Base-by-base conservation (phyloP, 2,113 vertebrate species). In the Cariama cristata region DNA sequence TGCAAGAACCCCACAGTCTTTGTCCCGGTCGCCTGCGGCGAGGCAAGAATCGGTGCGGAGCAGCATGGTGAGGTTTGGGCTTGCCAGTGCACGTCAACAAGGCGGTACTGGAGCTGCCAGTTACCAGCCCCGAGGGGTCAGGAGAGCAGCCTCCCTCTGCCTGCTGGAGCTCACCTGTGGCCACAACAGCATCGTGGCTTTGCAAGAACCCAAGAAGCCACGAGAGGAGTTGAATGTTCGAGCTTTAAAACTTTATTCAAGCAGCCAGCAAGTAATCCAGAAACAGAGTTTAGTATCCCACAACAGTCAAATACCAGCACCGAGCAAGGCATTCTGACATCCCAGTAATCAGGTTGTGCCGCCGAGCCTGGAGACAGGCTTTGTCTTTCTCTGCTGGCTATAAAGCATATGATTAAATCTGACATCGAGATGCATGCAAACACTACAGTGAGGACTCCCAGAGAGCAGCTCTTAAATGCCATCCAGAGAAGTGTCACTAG, bases 171-270 rank as follows among this genome's bases (percentile, higher is more conserved):
- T 68, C 79, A 18, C 32, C 27, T 5, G 0, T 1, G 2, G 17
- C 49, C 50, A 13, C 45, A 49, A 49, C 13, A 59, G 33, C 28
- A 66, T 4, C 2, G 0, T 0, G 2, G 58, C 71, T 88, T 68
- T 52, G 13, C 67, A 96, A 91, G 66, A 95, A 97, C 8, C 12
- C 67, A 97, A 91, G 66, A 95, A 97, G 8, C 12, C 60, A 94
- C 4, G 0, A 40, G 9, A 90, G 6, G 17, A 77, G 15, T 2
- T 3, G 20, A 67, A 83, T 68, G 66, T 93, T 95, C 38, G 95
- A 96, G 91, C 91, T 95, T 93, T 94, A 75, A 75, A 73, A 79
- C 84, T 97, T 98, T 97, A 98, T 98, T 98, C 40, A 86, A 91
- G 87, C 92, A 94, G 90, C 73, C 66, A 95, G 64, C 92, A 95